Evolutionary conservation across 2,113 vertebrate genomes (phyloP).

Genomic region (Ondatra zibethicus): DNA sequence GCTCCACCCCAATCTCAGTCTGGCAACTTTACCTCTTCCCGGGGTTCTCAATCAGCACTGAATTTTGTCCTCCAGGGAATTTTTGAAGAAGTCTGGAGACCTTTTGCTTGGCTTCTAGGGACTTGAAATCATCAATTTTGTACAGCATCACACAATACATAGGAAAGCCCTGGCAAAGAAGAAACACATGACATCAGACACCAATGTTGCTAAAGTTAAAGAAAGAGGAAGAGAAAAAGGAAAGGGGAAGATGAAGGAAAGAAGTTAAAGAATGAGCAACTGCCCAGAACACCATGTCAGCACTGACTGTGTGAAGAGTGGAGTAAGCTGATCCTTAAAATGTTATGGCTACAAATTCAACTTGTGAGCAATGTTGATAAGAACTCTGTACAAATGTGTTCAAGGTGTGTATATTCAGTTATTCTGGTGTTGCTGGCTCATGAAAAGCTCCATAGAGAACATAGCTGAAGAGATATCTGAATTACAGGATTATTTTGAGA

Average conservation of each 20-base stretch:
- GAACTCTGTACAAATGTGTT: background rate
- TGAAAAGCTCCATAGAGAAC: background rate
- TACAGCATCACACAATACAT: background rate
- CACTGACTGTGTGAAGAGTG: background rate
- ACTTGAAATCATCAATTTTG: background rate
- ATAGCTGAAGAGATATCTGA: background rate
- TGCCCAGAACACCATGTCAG: no score
- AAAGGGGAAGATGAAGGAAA: background rate
- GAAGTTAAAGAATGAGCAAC: background rate
- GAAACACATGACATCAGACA: background rate
- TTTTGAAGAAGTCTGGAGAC: background rate
- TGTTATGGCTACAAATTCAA: background rate
- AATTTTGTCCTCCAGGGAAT: background rate
- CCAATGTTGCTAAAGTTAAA: background rate
- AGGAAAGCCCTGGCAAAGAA: background rate
- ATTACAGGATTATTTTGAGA: background rate
- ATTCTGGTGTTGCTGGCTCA: background rate
- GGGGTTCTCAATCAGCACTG: background rate
- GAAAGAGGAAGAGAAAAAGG: background rate
- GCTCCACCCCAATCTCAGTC: background rate
- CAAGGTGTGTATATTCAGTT: background rate
- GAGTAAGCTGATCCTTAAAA: background rate
- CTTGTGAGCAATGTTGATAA: background rate
- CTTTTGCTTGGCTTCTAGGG: background rate
- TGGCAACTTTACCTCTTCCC: background rate